phyloP scores from a whole-genome alignment of 2,888 invertebrate species.

The Abrostola triplasia region DNA sequence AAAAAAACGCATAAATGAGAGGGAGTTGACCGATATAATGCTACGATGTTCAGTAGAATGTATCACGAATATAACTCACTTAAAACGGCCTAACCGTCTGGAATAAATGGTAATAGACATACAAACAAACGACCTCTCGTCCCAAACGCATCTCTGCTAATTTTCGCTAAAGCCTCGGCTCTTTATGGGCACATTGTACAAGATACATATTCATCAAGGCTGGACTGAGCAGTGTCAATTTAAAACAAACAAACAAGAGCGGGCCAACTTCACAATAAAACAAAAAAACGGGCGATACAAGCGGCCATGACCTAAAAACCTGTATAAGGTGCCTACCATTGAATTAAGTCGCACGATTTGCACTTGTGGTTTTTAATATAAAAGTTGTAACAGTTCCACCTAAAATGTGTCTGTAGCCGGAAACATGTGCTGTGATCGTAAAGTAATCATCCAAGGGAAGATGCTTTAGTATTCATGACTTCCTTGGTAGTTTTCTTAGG shows the following conservation, averaged over 20 bases:
- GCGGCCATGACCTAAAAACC: slow-evolving; percentile 69
- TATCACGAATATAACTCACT: slow-evolving; percentile 22
- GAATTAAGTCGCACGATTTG: slow-evolving; percentile 50
- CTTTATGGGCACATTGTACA: slow-evolving; percentile 36
- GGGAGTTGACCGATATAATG: background rate
- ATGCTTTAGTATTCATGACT: slow-evolving; percentile 39
- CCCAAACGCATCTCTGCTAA: slow-evolving; percentile 32
- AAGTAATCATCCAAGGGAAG: slow-evolving; percentile 19
- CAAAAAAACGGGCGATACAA: slow-evolving; percentile 59
- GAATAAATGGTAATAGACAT: slow-evolving; percentile 30
- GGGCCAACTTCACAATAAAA: slow-evolving; percentile 67
- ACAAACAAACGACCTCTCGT: slow-evolving; percentile 35
- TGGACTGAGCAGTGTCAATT: slow-evolving; percentile 52
- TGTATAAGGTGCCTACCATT: slow-evolving; percentile 43
- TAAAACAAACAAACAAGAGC: slow-evolving; percentile 60
- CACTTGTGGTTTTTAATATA: slow-evolving; percentile 27
- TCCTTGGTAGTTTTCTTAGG: slow-evolving; percentile 37
- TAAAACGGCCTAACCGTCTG: slow-evolving; percentile 31
- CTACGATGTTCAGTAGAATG: slow-evolving; percentile 2
- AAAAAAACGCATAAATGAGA: background rate
- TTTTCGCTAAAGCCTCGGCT: slow-evolving; percentile 25
- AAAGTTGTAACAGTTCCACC: background rate
- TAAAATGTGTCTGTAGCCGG: slow-evolving; percentile 3
- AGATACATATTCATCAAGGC: slow-evolving; percentile 50
- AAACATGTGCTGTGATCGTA: slow-evolving; percentile 1